Conservation (phyloP, 1,140 invertebrate species). For the Hirudo medicinalis region DNA sequence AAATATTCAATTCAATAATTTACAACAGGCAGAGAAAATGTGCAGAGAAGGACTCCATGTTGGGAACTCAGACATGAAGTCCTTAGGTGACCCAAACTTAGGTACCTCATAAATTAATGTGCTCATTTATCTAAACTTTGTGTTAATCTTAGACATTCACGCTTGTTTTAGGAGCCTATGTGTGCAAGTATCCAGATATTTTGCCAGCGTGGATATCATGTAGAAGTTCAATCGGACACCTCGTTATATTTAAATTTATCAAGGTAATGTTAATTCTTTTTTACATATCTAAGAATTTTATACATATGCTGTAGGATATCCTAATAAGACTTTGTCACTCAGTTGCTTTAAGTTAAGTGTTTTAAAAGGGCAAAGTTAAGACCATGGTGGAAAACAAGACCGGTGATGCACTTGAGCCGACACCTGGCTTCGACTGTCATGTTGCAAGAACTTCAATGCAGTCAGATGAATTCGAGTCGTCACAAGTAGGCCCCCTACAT, state of each 20-base stretch:
- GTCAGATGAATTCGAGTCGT: neutral
- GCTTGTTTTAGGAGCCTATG: neutral
- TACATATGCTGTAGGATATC: neutral
- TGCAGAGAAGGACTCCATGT: neutral
- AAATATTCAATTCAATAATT: neutral
- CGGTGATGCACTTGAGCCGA: conserved; percentile 14
- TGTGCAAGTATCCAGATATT: neutral
- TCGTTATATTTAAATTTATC: conserved; percentile 1
- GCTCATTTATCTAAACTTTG: neutral
- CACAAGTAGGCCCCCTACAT: neutral
- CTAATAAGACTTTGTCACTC: too few species aligned
- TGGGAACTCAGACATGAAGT: neutral
- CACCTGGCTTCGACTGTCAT: conserved; percentile 16
- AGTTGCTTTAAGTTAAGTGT: neutral
- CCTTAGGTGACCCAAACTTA: neutral
- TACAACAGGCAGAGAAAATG: neutral
- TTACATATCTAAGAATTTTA: neutral
- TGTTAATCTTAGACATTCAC: neutral
- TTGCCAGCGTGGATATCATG: neutral
- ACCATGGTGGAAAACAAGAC: conserved; percentile 14
- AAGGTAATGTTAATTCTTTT: neutral
- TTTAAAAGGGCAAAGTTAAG: conserved; percentile 14
- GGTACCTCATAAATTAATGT: neutral
- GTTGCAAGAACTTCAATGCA: neutral
- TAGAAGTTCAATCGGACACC: neutral